These are phyloP conservation scores for Glyphotaelius pellucidus DNA, from an alignment of 2,888 invertebrate genomes.

Conservation along the genomic window DNA sequence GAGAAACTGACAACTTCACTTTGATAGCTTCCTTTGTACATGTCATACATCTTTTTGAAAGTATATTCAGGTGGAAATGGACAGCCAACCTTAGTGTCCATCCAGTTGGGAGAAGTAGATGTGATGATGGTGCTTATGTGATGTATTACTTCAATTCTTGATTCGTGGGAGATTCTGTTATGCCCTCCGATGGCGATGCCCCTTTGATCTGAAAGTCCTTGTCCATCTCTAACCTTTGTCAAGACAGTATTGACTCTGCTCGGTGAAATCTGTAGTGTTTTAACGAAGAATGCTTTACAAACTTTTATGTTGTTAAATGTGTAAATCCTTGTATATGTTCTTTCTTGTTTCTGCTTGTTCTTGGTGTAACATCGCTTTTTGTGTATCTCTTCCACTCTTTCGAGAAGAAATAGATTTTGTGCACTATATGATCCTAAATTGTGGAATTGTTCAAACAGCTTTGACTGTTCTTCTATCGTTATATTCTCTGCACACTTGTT, in stretches of 20 bases:
- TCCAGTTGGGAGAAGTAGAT: background rate
- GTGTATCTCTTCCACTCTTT: constrained; percentile 42
- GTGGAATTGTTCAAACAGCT: constrained; percentile 44
- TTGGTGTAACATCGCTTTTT: constrained; percentile 45
- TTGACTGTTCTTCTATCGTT: background rate
- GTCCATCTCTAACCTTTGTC: constrained; percentile 12
- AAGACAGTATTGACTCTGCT: constrained; percentile 28
- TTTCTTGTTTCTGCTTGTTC: constrained; percentile 21
- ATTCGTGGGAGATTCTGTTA: constrained; percentile 10
- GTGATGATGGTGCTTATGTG: constrained; percentile 42
- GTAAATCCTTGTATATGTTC: constrained; percentile 11
- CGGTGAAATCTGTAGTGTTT: constrained; percentile 15
- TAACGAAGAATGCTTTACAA: constrained; percentile 7
- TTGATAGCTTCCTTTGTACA: constrained; percentile 29
- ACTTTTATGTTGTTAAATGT: background rate
- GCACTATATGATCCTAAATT: constrained; percentile 50
- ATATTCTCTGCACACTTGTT: constrained; percentile 45
- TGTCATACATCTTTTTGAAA: constrained; percentile 48
- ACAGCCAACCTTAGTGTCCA: background rate
- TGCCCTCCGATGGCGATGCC: constrained; percentile 20
- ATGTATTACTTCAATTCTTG: constrained; percentile 8
- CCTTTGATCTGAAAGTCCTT: constrained; percentile 6
- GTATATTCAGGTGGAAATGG: constrained; percentile 39
- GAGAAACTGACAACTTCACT: constrained; percentile 52
- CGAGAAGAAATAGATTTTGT: constrained; percentile 52